Conservation (phyloP, 2,888 invertebrate genomes). For the Penaeus monodon region DNA sequence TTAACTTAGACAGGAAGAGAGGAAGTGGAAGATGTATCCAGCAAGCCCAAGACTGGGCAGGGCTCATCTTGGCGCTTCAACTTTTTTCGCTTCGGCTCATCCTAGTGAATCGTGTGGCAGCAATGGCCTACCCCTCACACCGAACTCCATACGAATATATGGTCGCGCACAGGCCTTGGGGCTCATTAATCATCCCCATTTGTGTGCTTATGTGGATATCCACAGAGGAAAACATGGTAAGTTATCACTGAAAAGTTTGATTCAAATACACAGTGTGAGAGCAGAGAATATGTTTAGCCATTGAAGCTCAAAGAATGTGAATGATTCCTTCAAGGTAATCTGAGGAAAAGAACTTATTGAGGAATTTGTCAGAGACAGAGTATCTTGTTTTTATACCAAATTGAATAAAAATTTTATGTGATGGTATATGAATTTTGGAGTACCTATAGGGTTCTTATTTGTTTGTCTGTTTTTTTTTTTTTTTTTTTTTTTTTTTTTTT, state of each 20-base stretch:
- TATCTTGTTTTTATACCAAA: too few species aligned
- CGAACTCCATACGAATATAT: slow-evolving; percentile 94
- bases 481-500: too few species aligned
- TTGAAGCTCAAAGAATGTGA: too few species aligned
- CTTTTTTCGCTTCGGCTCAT: slow-evolving; percentile 91
- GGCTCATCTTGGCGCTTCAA: slow-evolving; percentile 82
- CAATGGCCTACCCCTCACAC: slow-evolving; percentile 95
- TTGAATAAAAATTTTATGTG: too few species aligned
- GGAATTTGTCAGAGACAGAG: too few species aligned
- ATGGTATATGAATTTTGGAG: too few species aligned
- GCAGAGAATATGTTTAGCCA: neutral
- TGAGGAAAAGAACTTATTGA: too few species aligned
- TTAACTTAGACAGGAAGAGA: neutral
- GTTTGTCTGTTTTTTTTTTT: too few species aligned
- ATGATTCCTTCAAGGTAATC: too few species aligned
- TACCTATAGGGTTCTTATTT: too few species aligned
- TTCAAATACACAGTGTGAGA: neutral
- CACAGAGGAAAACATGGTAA: slow-evolving; percentile 94
- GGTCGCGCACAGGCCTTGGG: slow-evolving; percentile 88
- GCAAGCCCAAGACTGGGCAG: slow-evolving; percentile 50
- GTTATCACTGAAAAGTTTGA: slow-evolving; percentile 52
- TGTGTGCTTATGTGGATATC: slow-evolving; percentile 92
- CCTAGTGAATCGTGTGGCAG: slow-evolving; percentile 92
- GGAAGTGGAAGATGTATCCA: slow-evolving; percentile 33
- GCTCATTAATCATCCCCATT: slow-evolving; percentile 82